Evolutionary conservation across 2,888 invertebrate species (phyloP).

Genomic region (Xestia ashworthii): DNA sequence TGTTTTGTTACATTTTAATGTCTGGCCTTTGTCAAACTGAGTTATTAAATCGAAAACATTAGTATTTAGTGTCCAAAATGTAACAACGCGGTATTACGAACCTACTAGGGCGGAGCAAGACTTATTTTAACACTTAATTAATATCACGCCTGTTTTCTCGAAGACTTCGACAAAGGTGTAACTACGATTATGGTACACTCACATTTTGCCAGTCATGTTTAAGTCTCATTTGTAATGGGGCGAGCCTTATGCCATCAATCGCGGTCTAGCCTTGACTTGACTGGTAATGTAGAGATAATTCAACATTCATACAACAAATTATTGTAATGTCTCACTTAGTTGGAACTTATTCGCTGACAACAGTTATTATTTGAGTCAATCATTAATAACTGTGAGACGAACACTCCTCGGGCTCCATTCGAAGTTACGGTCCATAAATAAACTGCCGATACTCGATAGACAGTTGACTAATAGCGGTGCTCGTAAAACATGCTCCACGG

Average conservation of each 20-base stretch:
- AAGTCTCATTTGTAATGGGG: not conserved
- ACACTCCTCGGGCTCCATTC: slow-evolving; percentile 15
- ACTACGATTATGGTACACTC: not conserved
- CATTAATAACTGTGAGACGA: slow-evolving; percentile 20
- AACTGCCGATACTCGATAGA: slow-evolving; percentile 31
- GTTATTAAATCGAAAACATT: not conserved
- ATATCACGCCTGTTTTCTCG: not conserved
- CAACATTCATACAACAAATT: not conserved
- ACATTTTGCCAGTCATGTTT: not conserved
- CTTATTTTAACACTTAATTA: not conserved
- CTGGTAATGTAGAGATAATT: not conserved
- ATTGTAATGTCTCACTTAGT: not conserved
- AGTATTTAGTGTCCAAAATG: not conserved
- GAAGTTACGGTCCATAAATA: slow-evolving; percentile 49
- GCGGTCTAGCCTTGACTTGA: not conserved
- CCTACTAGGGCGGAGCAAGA: too few species aligned
- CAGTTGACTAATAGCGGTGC: slow-evolving; percentile 41
- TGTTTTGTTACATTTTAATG: not conserved
- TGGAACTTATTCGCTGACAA: slow-evolving; percentile 6
- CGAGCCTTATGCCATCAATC: not conserved
- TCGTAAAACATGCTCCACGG: slow-evolving; percentile 43
- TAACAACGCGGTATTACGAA: too few species aligned
- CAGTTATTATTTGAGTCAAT: slow-evolving; percentile 9
- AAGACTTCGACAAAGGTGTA: not conserved
- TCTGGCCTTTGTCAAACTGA: too few species aligned